phyloP scores from a whole-genome alignment of 2,797 vertebrate species.

The Sebastes steindachneri region DNA sequence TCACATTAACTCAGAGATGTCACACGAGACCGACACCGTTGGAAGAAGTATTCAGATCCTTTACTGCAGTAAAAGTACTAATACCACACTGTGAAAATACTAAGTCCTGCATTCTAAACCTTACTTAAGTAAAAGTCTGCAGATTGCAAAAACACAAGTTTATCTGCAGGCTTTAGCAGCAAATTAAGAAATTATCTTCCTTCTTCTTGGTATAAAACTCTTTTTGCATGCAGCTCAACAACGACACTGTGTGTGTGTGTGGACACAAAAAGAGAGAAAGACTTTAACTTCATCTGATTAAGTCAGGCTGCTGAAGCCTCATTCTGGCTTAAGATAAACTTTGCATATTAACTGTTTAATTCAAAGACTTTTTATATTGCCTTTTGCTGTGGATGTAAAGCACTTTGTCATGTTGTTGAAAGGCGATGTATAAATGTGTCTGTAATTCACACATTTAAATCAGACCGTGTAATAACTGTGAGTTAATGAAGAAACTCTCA shows the following conservation, averaged over 20 bases:
- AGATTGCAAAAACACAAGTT: not conserved
- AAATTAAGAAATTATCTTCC: not conserved
- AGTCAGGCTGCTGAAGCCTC: not conserved
- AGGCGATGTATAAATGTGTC: not conserved
- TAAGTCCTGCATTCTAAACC: not conserved
- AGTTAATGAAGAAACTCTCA: not conserved
- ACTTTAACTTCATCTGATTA: not conserved
- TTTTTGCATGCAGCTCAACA: too few relatives aligned
- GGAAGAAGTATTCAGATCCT: not conserved
- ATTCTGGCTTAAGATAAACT: not conserved
- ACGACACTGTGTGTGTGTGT: not conserved
- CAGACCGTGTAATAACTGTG: not conserved
- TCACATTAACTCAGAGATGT: not conserved
- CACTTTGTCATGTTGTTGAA: not conserved
- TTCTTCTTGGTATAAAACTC: not conserved
- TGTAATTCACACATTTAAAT: not conserved
- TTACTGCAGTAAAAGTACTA: not conserved
- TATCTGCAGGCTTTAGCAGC: not conserved
- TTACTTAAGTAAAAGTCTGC: too few relatives aligned
- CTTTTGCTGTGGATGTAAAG: not conserved
- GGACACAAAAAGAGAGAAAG: not conserved
- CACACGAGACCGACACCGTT: not conserved
- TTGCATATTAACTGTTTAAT: not conserved
- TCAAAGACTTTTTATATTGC: not conserved
- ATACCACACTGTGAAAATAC: not conserved